Base-by-base conservation (phyloP, 2,113 vertebrate species). In the Calyptomena viridis region DNA sequence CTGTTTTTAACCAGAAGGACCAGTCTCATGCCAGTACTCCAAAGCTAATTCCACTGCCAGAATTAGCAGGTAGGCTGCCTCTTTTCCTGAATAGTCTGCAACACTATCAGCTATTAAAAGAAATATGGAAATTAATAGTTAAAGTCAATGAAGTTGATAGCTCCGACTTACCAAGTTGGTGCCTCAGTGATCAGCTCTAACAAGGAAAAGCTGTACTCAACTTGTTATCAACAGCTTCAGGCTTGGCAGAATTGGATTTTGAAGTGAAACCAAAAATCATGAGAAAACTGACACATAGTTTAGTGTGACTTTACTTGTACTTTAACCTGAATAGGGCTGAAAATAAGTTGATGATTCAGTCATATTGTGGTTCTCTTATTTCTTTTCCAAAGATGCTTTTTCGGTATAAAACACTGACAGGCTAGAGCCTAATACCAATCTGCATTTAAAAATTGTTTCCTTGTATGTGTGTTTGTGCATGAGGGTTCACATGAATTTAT, bases 131-230 rank as follows among this genome's bases (percentile, higher is more conserved):
- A 89, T 93, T 81, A 76, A 47, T 63, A 94, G 74, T 91, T 90
- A 66, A 97, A 96, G 46, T 95, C 96, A 93, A 79, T 78, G 63
- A 84, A 94, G 87, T 71, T 47, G 53, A 80, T 83, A 85, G 62
- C 21, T 40, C 63, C 84, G 86, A 49, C 89, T 93, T 95, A 95
- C 37, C 78, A 77, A 74, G 85, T 76, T 89, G 83, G 95, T 95
- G 53, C 83, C 89, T 95, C 72, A 50, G 87, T 80, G 89, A 91
- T 96, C 93, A 71, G 40, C 56, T 95, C 46, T 96, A 95, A 96
- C 49, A 17, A 96, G 59, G 72, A 81, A 77, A 83, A 94, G 60
- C 83, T 72, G 69, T 49, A 87, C 16, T 92, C 60, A 35, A 55
- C 69, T 89, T 67, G 73, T 86, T 90, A 91, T 68, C 79, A 91